A percentile compares a stretch with the other conserved stretches of the same genome.
Conservation (phyloP, 2,888 invertebrate genomes). For the Eupithecia abbreviata region DNA sequence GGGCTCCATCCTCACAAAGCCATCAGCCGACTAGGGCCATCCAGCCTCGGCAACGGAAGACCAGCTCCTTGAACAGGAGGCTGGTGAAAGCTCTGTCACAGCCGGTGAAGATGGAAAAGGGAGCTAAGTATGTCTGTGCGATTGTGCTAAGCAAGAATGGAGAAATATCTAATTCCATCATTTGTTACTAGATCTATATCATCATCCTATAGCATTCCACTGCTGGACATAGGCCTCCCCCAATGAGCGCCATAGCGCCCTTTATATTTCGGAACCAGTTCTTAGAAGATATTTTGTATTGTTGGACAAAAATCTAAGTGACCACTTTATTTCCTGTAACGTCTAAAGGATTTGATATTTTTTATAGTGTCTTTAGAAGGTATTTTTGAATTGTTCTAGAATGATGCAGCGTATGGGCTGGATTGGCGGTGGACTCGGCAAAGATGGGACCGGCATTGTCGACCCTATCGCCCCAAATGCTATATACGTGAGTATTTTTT, state of each 20-base stretch:
- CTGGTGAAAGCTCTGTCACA: constrained; percentile 53
- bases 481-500: constrained; percentile 49
- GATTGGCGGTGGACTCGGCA: constrained; percentile 87
- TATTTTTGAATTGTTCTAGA: constrained; percentile 54
- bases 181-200: neutral
- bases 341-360: too few relatives aligned
- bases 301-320: too few relatives aligned
- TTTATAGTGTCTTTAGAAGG: neutral
- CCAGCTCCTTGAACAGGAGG: constrained; percentile 49
- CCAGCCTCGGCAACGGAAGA: constrained; percentile 28
- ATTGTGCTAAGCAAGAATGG: neutral
- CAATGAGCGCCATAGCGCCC: too few relatives aligned
- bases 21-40: constrained; percentile 14
- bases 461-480: constrained; percentile 80
- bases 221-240: too few relatives aligned
- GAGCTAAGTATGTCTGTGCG: constrained; percentile 36
- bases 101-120: constrained; percentile 55
- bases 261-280: too few relatives aligned
- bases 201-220: too few relatives aligned
- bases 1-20: neutral
- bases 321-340: too few relatives aligned
- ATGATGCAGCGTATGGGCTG: constrained; percentile 89
- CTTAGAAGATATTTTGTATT: too few relatives aligned
- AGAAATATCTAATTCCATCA: neutral
- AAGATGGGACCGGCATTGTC: constrained; percentile 83